Evolutionary conservation across 2,113 vertebrate species (phyloP), one percentile per base, ranked within the genome.

Genomic region (Salvelinus alpinus): DNA sequence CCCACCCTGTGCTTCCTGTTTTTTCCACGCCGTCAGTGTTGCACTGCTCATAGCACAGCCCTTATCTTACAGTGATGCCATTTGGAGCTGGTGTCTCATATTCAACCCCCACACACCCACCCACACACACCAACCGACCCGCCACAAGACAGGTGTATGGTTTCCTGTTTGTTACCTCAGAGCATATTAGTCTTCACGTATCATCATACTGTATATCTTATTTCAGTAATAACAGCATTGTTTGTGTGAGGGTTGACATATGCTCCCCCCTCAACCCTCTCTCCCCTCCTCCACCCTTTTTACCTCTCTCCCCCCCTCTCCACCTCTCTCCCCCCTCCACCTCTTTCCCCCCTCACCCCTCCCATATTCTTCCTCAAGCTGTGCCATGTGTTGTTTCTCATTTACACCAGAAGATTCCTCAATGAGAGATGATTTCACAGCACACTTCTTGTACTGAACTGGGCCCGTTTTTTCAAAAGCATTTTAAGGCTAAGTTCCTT

Each of bases 1-100:
- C 78, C 67, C 59, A 5, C 62, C 48, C 31, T 44, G 31, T 57
- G 14, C 72, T 88, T 91, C 88, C 82, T 87, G 79, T 14, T 22
- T 14, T 22, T 29, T 4, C 25, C 11, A 7, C 3, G 2, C 25
- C 1, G 22, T 66, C 12, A 27, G 64, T 66, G 11, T 66, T 64
- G 24, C 20, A 1, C 16, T 54, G 13, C 16, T 54, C 48, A 54
- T 54, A 54, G 13, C 48, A 54, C 14, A 4, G 48, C 48, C 48
- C 48, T 54, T 54, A 54, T 16, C 48, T 54, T 54, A 44, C 38
- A 18, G 48, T 54, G 48, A 18, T 54, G 48, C 16, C 48, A 54
- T 54, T 54, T 5, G 48, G 48, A 54, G 48, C 48, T 18, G 48
- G 18, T 54, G 48, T 54, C 14, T 14, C 16, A 14, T 13, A 20